Conservation (phyloP, 1,140 invertebrate genomes). For the Drosophila repletoides region DNA sequence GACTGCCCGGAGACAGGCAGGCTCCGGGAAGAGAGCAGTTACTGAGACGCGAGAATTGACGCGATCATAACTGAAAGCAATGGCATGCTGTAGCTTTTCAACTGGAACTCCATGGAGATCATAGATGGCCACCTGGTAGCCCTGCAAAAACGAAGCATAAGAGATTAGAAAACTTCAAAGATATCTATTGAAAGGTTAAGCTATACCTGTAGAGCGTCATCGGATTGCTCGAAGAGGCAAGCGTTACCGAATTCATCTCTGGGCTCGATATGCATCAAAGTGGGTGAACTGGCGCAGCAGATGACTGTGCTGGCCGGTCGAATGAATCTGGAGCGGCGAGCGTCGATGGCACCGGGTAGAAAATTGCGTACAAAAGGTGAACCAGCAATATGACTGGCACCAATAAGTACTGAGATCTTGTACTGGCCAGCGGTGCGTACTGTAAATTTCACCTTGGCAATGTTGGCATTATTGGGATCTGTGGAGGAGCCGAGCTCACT, state of each 20-base stretch:
- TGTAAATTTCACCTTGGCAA: slow-evolving; percentile 94
- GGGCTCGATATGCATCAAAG: slow-evolving; percentile 93
- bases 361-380: slow-evolving; percentile 86
- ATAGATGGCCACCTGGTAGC: slow-evolving; percentile 84
- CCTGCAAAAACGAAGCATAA: slow-evolving; percentile 67
- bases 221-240: slow-evolving; percentile 86
- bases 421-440: slow-evolving; percentile 95
- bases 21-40: slow-evolving; percentile 83
- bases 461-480: slow-evolving; percentile 91
- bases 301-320: slow-evolving; percentile 94
- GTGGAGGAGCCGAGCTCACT: slow-evolving; percentile 93
- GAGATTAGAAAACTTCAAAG: too few species aligned
- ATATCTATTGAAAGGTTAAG: not conserved
- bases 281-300: slow-evolving; percentile 89
- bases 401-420: slow-evolving; percentile 92
- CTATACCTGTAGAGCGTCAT: slow-evolving; percentile 84
- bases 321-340: slow-evolving; percentile 92
- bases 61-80: slow-evolving; percentile 83
- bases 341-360: slow-evolving; percentile 89
- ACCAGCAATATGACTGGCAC: slow-evolving; percentile 84
- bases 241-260: slow-evolving; percentile 95
- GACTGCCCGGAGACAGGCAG: slow-evolving; percentile 91
- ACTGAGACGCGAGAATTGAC: slow-evolving; percentile 84
- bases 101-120: slow-evolving; percentile 83
- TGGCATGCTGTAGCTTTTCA: slow-evolving; percentile 84